phyloP scores from a whole-genome alignment of 2,113 vertebrate genomes.

The Pangasianodon hypophthalmus region DNA sequence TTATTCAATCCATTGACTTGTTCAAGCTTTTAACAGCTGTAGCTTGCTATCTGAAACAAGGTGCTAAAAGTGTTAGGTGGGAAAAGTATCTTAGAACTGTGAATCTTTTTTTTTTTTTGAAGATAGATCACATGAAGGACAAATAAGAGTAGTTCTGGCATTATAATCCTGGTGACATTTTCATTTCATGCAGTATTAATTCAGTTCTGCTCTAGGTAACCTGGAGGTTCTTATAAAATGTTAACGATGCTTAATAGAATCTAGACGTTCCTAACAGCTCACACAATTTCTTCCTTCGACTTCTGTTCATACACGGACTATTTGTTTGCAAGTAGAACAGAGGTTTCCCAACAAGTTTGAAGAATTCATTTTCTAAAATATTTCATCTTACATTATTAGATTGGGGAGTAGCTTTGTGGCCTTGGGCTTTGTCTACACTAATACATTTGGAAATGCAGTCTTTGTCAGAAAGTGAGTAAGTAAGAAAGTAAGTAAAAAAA shows the following conservation, averaged over 20 bases:
- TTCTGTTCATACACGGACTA: background rate
- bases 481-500: too few relatives aligned
- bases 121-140: background rate
- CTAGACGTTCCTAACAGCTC: background rate
- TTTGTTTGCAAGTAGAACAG: background rate
- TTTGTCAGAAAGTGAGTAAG: too few relatives aligned
- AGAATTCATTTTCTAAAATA: background rate
- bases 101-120: background rate
- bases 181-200: slow-evolving; percentile 9
- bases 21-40: background rate
- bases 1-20: background rate
- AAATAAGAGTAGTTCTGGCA: slow-evolving; percentile 10
- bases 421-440: background rate
- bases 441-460: too few relatives aligned
- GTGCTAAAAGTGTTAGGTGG: background rate
- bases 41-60: background rate
- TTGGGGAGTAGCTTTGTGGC: background rate
- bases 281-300: background rate
- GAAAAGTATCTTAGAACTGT: background rate
- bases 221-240: slow-evolving; percentile 1
- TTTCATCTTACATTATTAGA: background rate
- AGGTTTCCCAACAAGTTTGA: background rate
- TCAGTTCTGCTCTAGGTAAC: background rate
- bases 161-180: slow-evolving; percentile 20
- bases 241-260: slow-evolving; percentile 3